phyloP scores from a whole-genome alignment of 2,888 invertebrate genomes.

The Leptarthrus brevirostris region DNA sequence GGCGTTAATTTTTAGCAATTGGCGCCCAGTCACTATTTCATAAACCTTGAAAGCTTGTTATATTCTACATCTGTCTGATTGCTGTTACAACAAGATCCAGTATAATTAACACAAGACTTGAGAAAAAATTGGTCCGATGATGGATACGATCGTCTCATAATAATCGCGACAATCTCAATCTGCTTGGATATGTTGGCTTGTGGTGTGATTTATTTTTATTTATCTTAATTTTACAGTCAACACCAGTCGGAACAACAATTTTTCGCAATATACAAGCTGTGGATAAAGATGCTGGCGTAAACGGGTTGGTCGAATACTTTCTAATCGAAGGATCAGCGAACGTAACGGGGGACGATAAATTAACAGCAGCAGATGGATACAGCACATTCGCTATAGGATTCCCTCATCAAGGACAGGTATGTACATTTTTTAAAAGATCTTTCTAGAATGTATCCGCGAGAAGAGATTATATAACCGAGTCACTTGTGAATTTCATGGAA shows the following conservation, averaged over 20 bases:
- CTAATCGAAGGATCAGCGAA: conserved; percentile 74
- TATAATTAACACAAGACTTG: conserved; percentile 4
- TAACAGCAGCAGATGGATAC: conserved; percentile 81
- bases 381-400: conserved; percentile 86
- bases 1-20: conserved; percentile 3
- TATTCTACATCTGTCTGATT: background rate
- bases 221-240: conserved; percentile 73
- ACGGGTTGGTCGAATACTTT: conserved; percentile 88
- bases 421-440: conserved; percentile 50
- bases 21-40: conserved; percentile 15
- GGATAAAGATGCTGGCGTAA: conserved; percentile 88
- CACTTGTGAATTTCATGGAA: too few species aligned
- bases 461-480: too few species aligned
- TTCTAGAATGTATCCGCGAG: background rate
- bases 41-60: conserved; percentile 8
- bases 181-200: background rate
- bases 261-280: conserved; percentile 83
- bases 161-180: conserved; percentile 4
- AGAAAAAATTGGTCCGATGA: conserved; percentile 15
- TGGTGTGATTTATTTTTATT: conserved; percentile 46
- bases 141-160: background rate
- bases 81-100: background rate
- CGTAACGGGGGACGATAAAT: conserved; percentile 70
- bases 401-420: conserved; percentile 84
- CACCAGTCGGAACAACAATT: conserved; percentile 86